phyloP scores from a whole-genome alignment of 2,888 invertebrate species.

The Melangyna quadrimaculata region DNA sequence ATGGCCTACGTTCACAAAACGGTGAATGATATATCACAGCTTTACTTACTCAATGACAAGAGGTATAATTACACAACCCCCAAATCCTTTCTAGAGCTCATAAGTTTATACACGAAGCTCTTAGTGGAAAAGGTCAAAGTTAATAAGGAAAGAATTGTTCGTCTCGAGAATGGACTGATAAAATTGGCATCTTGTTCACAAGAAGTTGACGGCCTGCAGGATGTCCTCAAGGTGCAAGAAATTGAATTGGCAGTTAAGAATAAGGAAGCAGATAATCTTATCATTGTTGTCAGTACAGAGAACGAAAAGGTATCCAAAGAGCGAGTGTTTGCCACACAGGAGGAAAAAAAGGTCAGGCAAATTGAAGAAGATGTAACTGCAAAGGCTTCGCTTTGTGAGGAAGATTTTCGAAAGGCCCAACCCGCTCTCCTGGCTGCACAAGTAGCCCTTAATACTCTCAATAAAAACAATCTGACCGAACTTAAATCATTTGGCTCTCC shows the following conservation, averaged over 20 bases:
- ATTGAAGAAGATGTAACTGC: slow-evolving; percentile 94
- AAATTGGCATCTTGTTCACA: slow-evolving; percentile 92
- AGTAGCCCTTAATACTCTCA: slow-evolving; percentile 94
- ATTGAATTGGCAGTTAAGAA: slow-evolving; percentile 93
- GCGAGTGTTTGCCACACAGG: slow-evolving; percentile 90
- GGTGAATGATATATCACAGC: slow-evolving; percentile 91
- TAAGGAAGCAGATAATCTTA: slow-evolving; percentile 93
- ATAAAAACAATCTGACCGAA: slow-evolving; percentile 96
- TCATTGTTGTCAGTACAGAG: slow-evolving; percentile 92
- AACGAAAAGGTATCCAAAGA: slow-evolving; percentile 95
- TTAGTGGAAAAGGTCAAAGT: slow-evolving; percentile 86
- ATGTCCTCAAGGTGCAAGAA: slow-evolving; percentile 87
- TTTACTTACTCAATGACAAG: slow-evolving; percentile 91
- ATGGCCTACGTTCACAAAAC: slow-evolving; percentile 95
- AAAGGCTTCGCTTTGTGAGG: slow-evolving; percentile 92
- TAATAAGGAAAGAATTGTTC: slow-evolving; percentile 87
- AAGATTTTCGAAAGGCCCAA: slow-evolving; percentile 94
- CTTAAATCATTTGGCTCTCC: slow-evolving; percentile 96
- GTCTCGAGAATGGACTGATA: slow-evolving; percentile 93
- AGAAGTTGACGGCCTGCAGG: slow-evolving; percentile 93
- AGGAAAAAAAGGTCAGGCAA: slow-evolving; percentile 93
- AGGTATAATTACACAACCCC: slow-evolving; percentile 98
- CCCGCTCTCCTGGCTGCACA: slow-evolving; percentile 94
- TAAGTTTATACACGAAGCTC: slow-evolving; percentile 89
- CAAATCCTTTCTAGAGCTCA: slow-evolving; percentile 96